Base-by-base conservation (phyloP, 2,797 vertebrate species). In the Hoplostethus mediterraneus region DNA sequence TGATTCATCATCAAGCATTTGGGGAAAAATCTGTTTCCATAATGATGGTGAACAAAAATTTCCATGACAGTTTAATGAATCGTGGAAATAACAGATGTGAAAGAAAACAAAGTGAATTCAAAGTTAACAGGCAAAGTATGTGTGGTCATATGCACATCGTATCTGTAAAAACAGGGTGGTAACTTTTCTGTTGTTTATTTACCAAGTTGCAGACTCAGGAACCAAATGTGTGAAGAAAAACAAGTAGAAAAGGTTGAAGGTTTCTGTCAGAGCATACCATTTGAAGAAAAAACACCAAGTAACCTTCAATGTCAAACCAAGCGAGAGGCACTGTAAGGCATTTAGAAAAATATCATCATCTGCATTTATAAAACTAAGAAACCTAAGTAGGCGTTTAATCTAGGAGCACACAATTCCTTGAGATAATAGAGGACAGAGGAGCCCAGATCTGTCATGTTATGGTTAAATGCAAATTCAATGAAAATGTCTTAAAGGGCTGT, bases 201-300 rank as follows among this genome's bases (percentile, higher is more conserved):
- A 8, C 2, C 36, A 30, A 56, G 5, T 63, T 51, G 17, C 14
- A 73, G 7, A 13, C 16, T 63, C 48, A 30, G 54, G 10, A 63
- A 36, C 36, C 12, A 51, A 61, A 58, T 0, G 40, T 38, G 25
- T 66, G 45, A 70, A 60, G 42, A 9, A 16, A 30, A 58, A 28
- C 12, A 14, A 31, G n/a, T n/a, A 28, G 2, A 33, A 47, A 28
- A 56, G 0, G 0, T 12, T 45, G 6, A 13, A 28, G 4, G 14
- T 67, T 75, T 82, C 36, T 61, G 40, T 81, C n/a, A 28, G 3
- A 11, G 25, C 4, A 8, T 13, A 1, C 2, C 5, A 1, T 25
- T 12, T 21, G 2, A 55, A 44, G 9, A 4, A 8, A 8, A 1
- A 2, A 10, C 11, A 45, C 2, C 9, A 6, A 7, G 6, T 21